phyloP scores from a whole-genome alignment of 2,888 invertebrate genomes.

The Eucriotettix oculatus region DNA sequence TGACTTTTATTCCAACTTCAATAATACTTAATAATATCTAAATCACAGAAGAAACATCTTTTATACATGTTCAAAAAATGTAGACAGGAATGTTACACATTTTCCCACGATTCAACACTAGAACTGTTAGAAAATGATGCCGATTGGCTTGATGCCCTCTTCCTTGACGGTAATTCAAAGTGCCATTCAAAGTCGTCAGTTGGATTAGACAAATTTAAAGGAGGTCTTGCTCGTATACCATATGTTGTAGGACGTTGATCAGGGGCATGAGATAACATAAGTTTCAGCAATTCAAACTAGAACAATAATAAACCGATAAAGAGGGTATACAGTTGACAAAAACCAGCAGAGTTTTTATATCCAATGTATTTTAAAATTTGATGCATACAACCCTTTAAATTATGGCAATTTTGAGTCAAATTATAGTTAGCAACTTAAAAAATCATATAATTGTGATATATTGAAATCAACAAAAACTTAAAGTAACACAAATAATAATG shows the following conservation, averaged over 20 bases:
- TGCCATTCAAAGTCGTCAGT: slow-evolving; percentile 15
- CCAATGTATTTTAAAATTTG: too few relatives aligned
- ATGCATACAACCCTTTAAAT: too few relatives aligned
- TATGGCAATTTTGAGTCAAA: too few relatives aligned
- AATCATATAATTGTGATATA: too few relatives aligned
- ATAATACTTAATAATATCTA: too few relatives aligned
- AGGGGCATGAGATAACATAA: slow-evolving; percentile 64
- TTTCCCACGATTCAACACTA: not conserved
- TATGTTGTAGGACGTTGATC: slow-evolving; percentile 55
- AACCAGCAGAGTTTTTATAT: not conserved
- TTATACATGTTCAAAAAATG: too few relatives aligned
- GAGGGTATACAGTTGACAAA: not conserved
- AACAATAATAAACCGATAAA: slow-evolving; percentile 12
- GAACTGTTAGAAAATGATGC: not conserved
- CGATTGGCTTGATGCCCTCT: not conserved
- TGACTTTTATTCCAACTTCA: too few relatives aligned
- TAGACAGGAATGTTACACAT: too few relatives aligned
- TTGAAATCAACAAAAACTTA: too few relatives aligned
- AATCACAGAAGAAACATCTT: too few relatives aligned
- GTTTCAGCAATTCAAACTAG: slow-evolving; percentile 51
- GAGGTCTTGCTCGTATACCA: slow-evolving; percentile 46
- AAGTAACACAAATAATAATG: too few relatives aligned
- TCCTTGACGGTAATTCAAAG: not conserved
- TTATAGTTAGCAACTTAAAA: too few relatives aligned
- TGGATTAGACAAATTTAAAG: slow-evolving; percentile 32